Conservation (phyloP, 1,140 invertebrate species). For the Drosophila melanica region DNA sequence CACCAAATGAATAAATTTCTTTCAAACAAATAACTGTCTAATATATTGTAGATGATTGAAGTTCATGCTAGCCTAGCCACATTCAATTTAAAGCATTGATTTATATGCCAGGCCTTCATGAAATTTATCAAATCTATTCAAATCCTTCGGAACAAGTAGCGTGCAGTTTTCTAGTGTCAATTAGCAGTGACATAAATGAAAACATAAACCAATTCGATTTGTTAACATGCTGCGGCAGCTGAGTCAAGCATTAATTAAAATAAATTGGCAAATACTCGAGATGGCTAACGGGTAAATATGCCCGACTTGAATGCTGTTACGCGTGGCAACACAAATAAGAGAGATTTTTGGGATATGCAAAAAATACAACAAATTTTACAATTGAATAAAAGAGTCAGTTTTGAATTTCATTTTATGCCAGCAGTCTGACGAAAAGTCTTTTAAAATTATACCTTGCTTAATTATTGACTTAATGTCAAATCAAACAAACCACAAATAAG, state of each 20-base stretch:
- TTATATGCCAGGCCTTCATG: slow-evolving; percentile 21
- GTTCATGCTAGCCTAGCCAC: neutral
- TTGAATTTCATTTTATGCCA: slow-evolving; percentile 9
- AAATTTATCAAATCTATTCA: slow-evolving; percentile 52
- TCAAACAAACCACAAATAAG: neutral
- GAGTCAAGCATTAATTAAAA: slow-evolving; percentile 65
- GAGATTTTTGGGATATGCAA: neutral
- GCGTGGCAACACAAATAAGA: neutral
- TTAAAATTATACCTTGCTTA: neutral
- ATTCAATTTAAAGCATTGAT: slow-evolving; percentile 11
- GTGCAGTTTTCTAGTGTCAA: slow-evolving; percentile 55
- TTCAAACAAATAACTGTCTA: neutral
- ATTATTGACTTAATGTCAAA: slow-evolving; percentile 22
- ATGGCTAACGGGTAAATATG: slow-evolving; percentile 22
- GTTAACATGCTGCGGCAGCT: slow-evolving; percentile 20
- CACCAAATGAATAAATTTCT: neutral
- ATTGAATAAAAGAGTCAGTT: neutral
- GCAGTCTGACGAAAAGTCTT: neutral
- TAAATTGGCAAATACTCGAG: slow-evolving; percentile 51
- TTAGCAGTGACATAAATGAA: slow-evolving; percentile 53
- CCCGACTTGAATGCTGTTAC: slow-evolving; percentile 8
- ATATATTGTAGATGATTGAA: slow-evolving; percentile 6
- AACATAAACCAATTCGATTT: slow-evolving; percentile 28
- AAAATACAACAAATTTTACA: slow-evolving; percentile 11
- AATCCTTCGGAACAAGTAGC: slow-evolving; percentile 27